Evolutionary conservation across 2,113 vertebrate species (phyloP), one percentile per base, ranked within the genome.

Genomic region (Oxyruncus cristatus): DNA sequence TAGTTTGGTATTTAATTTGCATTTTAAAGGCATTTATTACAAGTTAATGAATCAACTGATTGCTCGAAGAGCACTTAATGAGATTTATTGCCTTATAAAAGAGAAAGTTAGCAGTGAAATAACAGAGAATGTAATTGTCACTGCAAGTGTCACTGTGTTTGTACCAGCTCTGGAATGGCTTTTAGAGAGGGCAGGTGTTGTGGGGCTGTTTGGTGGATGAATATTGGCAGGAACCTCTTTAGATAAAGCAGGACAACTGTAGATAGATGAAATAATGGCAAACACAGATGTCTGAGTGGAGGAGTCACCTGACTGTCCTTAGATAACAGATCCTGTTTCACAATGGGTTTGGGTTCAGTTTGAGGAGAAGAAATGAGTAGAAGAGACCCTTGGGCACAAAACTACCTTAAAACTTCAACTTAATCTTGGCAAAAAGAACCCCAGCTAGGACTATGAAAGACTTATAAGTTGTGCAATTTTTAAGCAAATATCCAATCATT

Each of bases 31-130:
- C 95, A 76, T 97, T 96, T 97, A 95, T 98, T 97, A n/a, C 65
- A 65, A 94, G 79, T 95, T 98, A 98, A 97, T 96, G 96, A 97
- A 97, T 97, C 93, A 95, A 89, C 93, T 94, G 95, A 96, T 96
- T 95, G 91, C 95, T 96, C 66, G 90, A 97, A 95, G 96, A 96
- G 68, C 76, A 81, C 88, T 98, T 95, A 93, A 95, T 94, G 88
- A 97, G 85, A 95, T 97, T 95, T 97, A 97, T 92, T 96, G 73
- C 96, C 72, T 98, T 97, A 97, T 90, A 96, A 97, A 97, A 96
- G 96, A 76, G 93, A 86, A 97, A 95, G 77, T 96, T 91, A 70
- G 93, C 18, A 75, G 71, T 75, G 94, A 95, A 97, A 88, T 97
- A 85, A 85, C 78, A 77, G 88, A 88, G 94, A 92, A 68, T 93